Evolutionary conservation across 2,888 invertebrate species (phyloP), one percentile per base, ranked within the genome.

Genomic region (Epistrophella euchroma): DNA sequence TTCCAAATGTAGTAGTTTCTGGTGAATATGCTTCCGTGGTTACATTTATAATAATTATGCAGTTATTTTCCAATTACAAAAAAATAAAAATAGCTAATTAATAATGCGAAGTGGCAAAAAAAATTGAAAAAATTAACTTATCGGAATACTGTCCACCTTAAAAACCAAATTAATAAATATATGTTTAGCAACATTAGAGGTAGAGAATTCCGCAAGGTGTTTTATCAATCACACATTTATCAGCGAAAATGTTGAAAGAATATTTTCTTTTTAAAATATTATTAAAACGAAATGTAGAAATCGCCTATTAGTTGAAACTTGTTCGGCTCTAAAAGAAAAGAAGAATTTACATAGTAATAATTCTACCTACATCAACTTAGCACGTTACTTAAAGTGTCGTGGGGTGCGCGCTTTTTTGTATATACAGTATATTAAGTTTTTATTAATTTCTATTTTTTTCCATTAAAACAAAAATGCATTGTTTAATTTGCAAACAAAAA

Each of bases 261-360:
- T n/a, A 56, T 56, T 56, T 17, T 13, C 56, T 9, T 32, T n/a
- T 35, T n/a, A 56, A 56, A 56, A 56, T 56, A 56, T 56, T 56
- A 56, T 56, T 56, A 56, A 32, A 56, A 56, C 32, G 0, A 56
- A 28, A 32, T 56, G 56, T 32, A 56, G 35, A 56, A 56, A 56
- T 35, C 28, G 56, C 2, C 17, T 56, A 9, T 10, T 35, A 17
- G 32, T 35, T 1, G 56, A 56, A 32, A 56, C 56, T 9, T 56
- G 56, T 56, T 35, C n/a, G n/a, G 56, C 35, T 35, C 3, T 3
- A 25, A 25, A 25, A 25, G 28, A 28, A 28, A 28, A 3, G 6
- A 28, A 28, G 28, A 5, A 5, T 28, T 28, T 28, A 6, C 1
- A 5, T 28, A 28, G 6, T 5, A 28, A 28, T 5, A 28, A 28